Evolutionary conservation across 2,888 invertebrate species (phyloP).

Genomic region (Pristionchus entomophagus): DNA sequence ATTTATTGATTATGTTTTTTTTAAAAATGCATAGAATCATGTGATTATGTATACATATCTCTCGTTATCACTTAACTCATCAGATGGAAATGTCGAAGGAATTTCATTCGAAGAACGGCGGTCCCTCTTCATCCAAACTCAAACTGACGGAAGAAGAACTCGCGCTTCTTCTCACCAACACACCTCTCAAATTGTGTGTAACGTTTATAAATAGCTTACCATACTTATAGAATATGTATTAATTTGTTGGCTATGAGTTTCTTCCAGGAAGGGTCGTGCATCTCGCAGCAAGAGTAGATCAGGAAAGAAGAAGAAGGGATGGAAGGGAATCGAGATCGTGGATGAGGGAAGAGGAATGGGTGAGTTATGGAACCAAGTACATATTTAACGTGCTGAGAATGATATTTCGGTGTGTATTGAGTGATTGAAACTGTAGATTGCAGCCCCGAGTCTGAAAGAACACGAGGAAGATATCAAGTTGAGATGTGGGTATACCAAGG

Average conservation of each 20-base stretch:
- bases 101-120: background rate
- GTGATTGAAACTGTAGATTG: background rate
- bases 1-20: background rate
- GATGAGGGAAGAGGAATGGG: constrained; percentile 9
- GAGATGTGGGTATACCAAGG: constrained; percentile 38
- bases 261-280: background rate
- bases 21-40: no score
- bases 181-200: no score
- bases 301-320: constrained; percentile 22
- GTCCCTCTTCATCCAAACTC: background rate
- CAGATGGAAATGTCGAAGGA: background rate
- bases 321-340: constrained; percentile 4
- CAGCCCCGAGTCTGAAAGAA: constrained; percentile 25
- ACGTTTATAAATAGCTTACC: no score
- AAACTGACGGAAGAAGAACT: background rate
- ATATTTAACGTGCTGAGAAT: no score
- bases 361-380: no score
- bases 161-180: background rate
- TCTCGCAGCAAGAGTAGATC: constrained; percentile 25
- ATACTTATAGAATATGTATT: no score
- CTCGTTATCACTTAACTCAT: background rate
- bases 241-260: background rate
- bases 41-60: no score
- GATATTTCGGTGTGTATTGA: no score
- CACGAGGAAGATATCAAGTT: constrained; percentile 28